These are phyloP conservation scores for Hippasteria phrygiana DNA, from an alignment of 53 echinoderm and acorn worm species.

Conservation along the genomic window DNA sequence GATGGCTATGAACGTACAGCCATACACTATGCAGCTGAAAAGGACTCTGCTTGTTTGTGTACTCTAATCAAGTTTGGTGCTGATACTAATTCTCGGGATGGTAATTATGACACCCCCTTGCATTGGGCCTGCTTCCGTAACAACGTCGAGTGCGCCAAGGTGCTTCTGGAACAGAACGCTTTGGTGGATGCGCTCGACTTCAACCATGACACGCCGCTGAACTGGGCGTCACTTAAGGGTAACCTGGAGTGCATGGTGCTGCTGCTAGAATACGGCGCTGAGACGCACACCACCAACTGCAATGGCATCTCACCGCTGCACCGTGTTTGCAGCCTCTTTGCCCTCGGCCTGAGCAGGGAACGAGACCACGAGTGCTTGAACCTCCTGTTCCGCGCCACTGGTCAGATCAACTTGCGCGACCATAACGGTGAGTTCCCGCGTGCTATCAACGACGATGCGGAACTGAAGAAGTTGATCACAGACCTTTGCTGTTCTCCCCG, in stretches of 20 bases:
- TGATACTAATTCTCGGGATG: conserved; percentile 77
- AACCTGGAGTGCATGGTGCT: conserved; percentile 82
- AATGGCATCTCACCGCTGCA: conserved; percentile 71
- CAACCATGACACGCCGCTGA: conserved; percentile 89
- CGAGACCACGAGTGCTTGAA: conserved; percentile 76
- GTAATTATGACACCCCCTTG: conserved; percentile 83
- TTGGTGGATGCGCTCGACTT: conserved; percentile 77
- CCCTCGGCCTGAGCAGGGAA: conserved; percentile 73
- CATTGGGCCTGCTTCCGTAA: conserved; percentile 98
- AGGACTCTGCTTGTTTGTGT: conserved; percentile 74
- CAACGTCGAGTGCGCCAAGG: conserved; percentile 72
- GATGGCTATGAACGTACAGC: conserved; percentile 92
- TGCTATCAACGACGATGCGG: conserved; percentile 69
- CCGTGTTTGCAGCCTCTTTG: conserved; percentile 74
- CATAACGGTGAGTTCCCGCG: conserved; percentile 72
- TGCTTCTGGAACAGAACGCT: conserved; percentile 77
- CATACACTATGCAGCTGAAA: conserved; percentile 93
- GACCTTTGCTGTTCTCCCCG: conserved; percentile 73
- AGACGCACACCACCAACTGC: conserved; percentile 73
- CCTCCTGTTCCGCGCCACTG: conserved; percentile 75
- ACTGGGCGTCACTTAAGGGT: conserved; percentile 90
- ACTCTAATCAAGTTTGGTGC: conserved; percentile 75
- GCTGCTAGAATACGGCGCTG: conserved; percentile 89
- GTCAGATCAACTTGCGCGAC: conserved; percentile 78
- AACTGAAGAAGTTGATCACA: conserved; percentile 74